A percentile compares a stretch with the other conserved stretches of the same genome.
phyloP scores from a whole-genome alignment of 2,113 vertebrate genomes.

The Cacatua alba region DNA sequence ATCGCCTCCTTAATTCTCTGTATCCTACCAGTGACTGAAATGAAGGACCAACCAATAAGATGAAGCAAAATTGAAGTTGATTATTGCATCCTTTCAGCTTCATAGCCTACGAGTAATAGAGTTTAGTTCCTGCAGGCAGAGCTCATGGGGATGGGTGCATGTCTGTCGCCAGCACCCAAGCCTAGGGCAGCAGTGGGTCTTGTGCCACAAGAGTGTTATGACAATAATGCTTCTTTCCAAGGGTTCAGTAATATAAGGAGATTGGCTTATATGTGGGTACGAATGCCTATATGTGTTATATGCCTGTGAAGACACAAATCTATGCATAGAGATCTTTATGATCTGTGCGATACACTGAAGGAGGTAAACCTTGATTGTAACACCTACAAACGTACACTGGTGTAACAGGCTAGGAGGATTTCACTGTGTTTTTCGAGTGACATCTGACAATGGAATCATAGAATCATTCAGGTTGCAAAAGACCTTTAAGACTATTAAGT shows the following conservation, averaged over 20 bases:
- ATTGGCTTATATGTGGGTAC: background rate
- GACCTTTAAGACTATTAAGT: background rate
- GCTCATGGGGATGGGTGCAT: rapidly evolving
- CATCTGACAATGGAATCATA: background rate
- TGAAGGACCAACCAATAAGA: background rate
- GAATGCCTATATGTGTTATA: background rate
- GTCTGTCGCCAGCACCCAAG: background rate
- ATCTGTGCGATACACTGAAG: background rate
- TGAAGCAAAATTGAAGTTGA: background rate
- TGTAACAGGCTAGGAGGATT: background rate
- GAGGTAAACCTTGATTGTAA: background rate
- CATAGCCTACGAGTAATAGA: background rate
- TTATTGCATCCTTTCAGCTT: background rate
- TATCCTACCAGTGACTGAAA: background rate
- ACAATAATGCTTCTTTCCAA: background rate
- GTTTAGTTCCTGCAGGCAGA: background rate
- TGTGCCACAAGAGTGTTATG: rapidly evolving
- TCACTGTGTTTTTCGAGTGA: rapidly evolving
- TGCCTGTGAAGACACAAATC: background rate
- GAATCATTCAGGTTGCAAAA: background rate
- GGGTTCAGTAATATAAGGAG: background rate
- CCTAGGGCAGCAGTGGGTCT: background rate
- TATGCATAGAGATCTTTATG: background rate
- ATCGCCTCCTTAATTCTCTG: background rate
- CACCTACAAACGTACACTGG: rapidly evolving